Evolutionary conservation across 92 coral and sea anemone genomes (phyloP).

Genomic region (Heliopora coerulea): DNA sequence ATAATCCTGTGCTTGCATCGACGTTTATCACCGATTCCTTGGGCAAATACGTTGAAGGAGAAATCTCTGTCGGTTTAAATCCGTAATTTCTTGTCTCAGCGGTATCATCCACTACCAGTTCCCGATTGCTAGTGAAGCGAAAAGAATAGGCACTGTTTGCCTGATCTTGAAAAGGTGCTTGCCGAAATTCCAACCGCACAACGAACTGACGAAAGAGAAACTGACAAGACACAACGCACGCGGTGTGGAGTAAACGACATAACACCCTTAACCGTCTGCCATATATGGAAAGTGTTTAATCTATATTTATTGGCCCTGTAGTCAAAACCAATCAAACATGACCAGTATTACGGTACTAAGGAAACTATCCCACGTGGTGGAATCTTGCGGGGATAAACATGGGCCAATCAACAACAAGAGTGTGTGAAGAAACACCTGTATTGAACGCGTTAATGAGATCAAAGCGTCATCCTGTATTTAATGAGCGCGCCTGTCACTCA

Average conservation of each 20-base stretch:
- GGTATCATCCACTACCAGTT: not conserved
- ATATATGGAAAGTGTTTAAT: constrained; percentile 99
- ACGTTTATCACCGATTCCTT: constrained; percentile 12
- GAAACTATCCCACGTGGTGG: constrained; percentile 99
- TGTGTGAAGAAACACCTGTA: constrained; percentile 98
- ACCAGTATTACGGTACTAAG: constrained; percentile 79
- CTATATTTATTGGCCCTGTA: constrained; percentile 99
- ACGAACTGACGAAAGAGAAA: constrained; percentile 61
- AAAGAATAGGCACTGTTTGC: constrained; percentile 18
- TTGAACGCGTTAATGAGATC: constrained; percentile 99
- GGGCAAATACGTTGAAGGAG: not conserved
- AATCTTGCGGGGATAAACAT: constrained; percentile 99
- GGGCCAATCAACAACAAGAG: constrained; percentile 97
- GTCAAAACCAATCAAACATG: constrained; percentile 99
- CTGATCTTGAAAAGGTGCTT: constrained; percentile 17
- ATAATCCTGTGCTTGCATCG: not conserved
- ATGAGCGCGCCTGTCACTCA: constrained; percentile 99
- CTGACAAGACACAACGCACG: constrained; percentile 99
- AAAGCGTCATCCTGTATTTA: constrained; percentile 99
- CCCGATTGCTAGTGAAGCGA: not conserved
- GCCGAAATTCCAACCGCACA: constrained; percentile 37
- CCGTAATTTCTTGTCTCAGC: not conserved
- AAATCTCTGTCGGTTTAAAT: constrained; percentile 1
- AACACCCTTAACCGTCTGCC: constrained; percentile 99
- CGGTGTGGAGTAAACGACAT: constrained; percentile 98